Conservation (phyloP, 2,888 invertebrate genomes). For the Ethmia dodecea region DNA sequence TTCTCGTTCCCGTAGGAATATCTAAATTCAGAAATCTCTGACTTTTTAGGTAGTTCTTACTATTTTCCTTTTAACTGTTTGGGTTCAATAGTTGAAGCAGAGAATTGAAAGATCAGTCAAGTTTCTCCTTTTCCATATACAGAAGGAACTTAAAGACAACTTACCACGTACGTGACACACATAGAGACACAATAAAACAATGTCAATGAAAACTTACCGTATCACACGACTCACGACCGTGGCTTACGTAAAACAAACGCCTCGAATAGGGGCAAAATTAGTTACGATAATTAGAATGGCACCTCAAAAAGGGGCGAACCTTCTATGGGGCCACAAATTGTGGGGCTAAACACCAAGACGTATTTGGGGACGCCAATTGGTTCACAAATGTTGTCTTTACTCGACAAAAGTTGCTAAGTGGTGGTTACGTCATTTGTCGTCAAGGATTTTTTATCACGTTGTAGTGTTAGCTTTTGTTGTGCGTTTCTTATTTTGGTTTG, state of each 20-base stretch:
- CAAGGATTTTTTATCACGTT: constrained; percentile 5
- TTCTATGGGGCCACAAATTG: constrained; percentile 49
- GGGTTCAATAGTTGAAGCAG: too few species aligned
- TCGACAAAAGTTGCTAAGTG: constrained; percentile 25
- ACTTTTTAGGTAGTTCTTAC: too few species aligned
- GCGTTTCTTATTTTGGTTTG: too few species aligned
- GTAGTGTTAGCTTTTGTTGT: too few species aligned
- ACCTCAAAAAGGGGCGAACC: constrained; percentile 52
- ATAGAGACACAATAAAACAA: too few species aligned
- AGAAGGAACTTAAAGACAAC: too few species aligned
- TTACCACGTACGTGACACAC: too few species aligned
- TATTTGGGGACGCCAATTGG: constrained; percentile 61
- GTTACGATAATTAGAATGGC: constrained; percentile 50
- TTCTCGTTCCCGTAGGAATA: too few species aligned
- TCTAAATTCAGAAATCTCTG: too few species aligned
- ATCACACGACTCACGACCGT: constrained; percentile 21
- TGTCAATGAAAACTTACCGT: constrained; percentile 2
- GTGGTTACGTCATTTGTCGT: constrained; percentile 10
- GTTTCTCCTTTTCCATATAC: too few species aligned
- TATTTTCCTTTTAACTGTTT: too few species aligned
- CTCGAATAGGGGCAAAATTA: constrained; percentile 34
- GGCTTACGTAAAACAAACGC: constrained; percentile 29
- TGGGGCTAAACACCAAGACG: constrained; percentile 36
- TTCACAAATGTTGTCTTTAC: constrained; percentile 34
- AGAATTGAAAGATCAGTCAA: too few species aligned